A percentile compares a stretch with the other conserved stretches of the same genome.
These are phyloP conservation scores for human (Homo sapiens) DNA, from an alignment of 2,113 vertebrate species.

Conservation along the genomic window GRCh38 chr5:2119501-2120000, in stretches of 20 bases:
- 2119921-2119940: neutral
- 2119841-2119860: neutral
- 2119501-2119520: neutral
- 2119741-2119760: too few species aligned
- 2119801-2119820: rapidly evolving
- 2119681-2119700: rapidly evolving
- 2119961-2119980: neutral
- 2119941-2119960: neutral
- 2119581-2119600: neutral
- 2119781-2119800: rapidly evolving
- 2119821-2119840: neutral
- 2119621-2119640: neutral
- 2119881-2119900: neutral
- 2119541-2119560: neutral
- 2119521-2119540: constrained; percentile 3
- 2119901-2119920: too few species aligned
- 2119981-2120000: neutral
- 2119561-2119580: neutral
- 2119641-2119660: neutral
- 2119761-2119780: rapidly evolving
- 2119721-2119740: rapidly evolving
- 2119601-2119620: neutral
- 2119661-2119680: neutral
- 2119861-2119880: neutral
- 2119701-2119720: neutral